Percentiles rank a stretch among this genome's conserved stretches.
phyloP scores from a whole-genome alignment of 2,888 invertebrate species.

The Chalcis sispes region DNA sequence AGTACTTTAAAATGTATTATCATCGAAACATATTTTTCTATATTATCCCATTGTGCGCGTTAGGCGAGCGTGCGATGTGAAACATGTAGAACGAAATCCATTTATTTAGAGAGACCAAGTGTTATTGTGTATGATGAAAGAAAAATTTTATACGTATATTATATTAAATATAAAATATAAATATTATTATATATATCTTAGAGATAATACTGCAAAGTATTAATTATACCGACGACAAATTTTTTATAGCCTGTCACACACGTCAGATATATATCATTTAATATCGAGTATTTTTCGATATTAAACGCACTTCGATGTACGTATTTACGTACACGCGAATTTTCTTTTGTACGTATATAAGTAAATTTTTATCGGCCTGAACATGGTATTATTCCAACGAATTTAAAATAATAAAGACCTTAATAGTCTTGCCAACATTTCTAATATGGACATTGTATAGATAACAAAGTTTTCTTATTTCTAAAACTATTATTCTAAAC shows the following conservation, averaged over 20 bases:
- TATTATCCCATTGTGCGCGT: slow-evolving; percentile 22
- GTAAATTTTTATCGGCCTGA: slow-evolving; percentile 28
- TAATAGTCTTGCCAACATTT: slow-evolving; percentile 13
- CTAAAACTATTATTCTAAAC: background rate
- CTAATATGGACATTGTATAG: slow-evolving; percentile 1
- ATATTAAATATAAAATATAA: slow-evolving; percentile 45
- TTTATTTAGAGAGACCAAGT: slow-evolving; percentile 40
- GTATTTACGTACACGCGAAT: slow-evolving; percentile 6
- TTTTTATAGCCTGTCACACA: slow-evolving; percentile 22
- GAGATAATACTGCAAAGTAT: slow-evolving; percentile 37
- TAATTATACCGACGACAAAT: slow-evolving; percentile 28
- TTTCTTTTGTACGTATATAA: slow-evolving; percentile 1
- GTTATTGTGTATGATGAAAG: slow-evolving; percentile 46
- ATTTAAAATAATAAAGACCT: slow-evolving; percentile 19
- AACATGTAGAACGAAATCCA: slow-evolving; percentile 36
- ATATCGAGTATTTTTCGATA: slow-evolving; percentile 18
- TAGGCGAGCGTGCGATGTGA: slow-evolving; percentile 7
- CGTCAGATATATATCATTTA: background rate
- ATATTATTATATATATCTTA: slow-evolving; percentile 31
- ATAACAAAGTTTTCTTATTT: slow-evolving; percentile 1
- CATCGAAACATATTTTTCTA: slow-evolving; percentile 55
- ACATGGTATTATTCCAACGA: slow-evolving; percentile 27
- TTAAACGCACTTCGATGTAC: slow-evolving; percentile 13
- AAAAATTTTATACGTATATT: slow-evolving; percentile 49
- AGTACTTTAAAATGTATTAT: slow-evolving; percentile 54